Evolutionary conservation across 2,113 vertebrate genomes (phyloP).

Genomic region (Perca fluviatilis): DNA sequence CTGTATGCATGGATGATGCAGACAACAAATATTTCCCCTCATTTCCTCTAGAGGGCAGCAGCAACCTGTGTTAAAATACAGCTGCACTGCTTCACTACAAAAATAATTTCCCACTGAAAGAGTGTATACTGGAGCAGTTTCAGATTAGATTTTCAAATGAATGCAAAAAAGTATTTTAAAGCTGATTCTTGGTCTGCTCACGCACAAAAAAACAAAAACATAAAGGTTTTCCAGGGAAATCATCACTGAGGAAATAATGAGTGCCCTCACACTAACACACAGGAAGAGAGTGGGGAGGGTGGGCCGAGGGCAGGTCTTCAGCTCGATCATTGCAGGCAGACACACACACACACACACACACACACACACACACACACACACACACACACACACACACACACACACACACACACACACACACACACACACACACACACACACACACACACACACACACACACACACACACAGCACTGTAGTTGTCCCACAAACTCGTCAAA

Average conservation of each 20-base stretch:
- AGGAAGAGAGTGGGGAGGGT: constrained; percentile 48
- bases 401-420: background rate
- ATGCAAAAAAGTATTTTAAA: background rate
- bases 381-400: background rate
- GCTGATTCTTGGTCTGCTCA: background rate
- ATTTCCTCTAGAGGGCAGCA: constrained; percentile 63
- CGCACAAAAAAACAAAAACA: constrained; percentile 4
- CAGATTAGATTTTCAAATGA: background rate
- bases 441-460: constrained; percentile 17
- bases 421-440: constrained; percentile 16
- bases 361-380: background rate
- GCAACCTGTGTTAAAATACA: background rate
- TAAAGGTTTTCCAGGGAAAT: constrained; percentile 8
- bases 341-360: background rate
- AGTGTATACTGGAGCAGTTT: constrained; percentile 36
- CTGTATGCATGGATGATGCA: background rate
- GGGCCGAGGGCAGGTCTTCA: constrained; percentile 19
- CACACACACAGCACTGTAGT: background rate
- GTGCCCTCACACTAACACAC: background rate
- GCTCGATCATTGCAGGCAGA: background rate
- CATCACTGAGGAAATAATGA: constrained; percentile 14
- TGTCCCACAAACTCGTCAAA: constrained; percentile 59
- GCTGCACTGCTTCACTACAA: background rate
- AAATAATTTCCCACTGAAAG: no score
- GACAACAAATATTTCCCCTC: background rate